Conservation (phyloP, 2,888 invertebrate species). For the Sepiola atlantica region DNA sequence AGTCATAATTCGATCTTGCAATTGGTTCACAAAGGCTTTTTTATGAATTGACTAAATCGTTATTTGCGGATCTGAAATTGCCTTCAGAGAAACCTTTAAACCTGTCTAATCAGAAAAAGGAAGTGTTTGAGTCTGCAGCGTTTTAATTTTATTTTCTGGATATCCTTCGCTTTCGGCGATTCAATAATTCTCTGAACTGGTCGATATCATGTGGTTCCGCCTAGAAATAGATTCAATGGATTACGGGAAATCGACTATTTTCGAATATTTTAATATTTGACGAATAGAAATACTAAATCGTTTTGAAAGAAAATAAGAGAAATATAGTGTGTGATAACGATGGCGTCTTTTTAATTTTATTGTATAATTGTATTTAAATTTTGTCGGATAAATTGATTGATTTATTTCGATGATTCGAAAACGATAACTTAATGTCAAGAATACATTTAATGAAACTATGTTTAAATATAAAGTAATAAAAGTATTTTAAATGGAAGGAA, state of each 20-base stretch:
- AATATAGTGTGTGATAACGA: not conserved
- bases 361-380: not conserved
- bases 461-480: not conserved
- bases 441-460: not conserved
- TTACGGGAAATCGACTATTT: not conserved
- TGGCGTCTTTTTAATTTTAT: not conserved
- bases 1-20: not conserved
- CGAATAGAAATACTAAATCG: too few relatives aligned
- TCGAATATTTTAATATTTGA: not conserved
- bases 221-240: not conserved
- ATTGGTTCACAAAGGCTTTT: not conserved
- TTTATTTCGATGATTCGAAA: not conserved
- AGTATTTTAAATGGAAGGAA: not conserved
- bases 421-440: not conserved
- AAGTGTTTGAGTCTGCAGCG: not conserved
- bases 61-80: not conserved
- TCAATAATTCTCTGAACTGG: not conserved
- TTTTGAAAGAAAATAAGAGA: not conserved
- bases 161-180: not conserved
- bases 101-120: not conserved
- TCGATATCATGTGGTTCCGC: not conserved
- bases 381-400: not conserved
- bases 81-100: slow-evolving; percentile 16
- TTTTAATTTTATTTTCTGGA: not conserved
- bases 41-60: not conserved